Evolutionary conservation across 2,888 invertebrate genomes (phyloP), one percentile per base, ranked within the genome.

Genomic region (Homarus gammarus): DNA sequence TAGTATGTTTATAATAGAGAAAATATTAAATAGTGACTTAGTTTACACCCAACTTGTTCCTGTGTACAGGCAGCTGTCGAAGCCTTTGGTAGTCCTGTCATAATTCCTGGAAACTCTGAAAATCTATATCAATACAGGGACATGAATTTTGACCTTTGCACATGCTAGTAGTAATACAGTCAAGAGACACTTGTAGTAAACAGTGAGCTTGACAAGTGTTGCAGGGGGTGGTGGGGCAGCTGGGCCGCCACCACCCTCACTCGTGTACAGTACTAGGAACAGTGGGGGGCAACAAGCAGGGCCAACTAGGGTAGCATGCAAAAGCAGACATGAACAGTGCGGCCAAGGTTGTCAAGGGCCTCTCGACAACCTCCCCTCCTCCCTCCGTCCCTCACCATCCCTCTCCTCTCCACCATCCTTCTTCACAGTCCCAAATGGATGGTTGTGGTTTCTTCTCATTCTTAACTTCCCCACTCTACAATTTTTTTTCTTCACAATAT

Each of bases 241-340:
- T 31, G 78, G 27, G 44, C n/a, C 78, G 56, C 33, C 51, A 78
- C 78, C 10, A 44, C 51, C 31, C 33, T n/a, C 18, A 44, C 31
- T 40, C n/a, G 78, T 78, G 51, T 33, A n/a, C n/a, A n/a, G n/a
- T n/a, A 75, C 61, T 75, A 33, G 73, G 38, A 36, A 84, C 84
- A 84, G 56, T 61, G 73, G 73, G 70, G 68, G 61, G 56, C 87
- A 87, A 72, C 72, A 87, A 87, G 87, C 87, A 81, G 68, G 79
- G 72, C 31, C 61, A 56, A 81, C 75, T 75, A 85, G 61, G 85
- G 78, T 78, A 22, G 44, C 85, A 85, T 85, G 85, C 85, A 85
- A 68, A 68, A 85, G 85, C 85, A 61, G 44, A 85, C 85, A 78
- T 38, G 70, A 72, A 72, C 61, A 84, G 84, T 84, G 84, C 84